Conservation (phyloP, 2,797 vertebrate genomes). For the Lepilemur septentrionalis region DNA sequence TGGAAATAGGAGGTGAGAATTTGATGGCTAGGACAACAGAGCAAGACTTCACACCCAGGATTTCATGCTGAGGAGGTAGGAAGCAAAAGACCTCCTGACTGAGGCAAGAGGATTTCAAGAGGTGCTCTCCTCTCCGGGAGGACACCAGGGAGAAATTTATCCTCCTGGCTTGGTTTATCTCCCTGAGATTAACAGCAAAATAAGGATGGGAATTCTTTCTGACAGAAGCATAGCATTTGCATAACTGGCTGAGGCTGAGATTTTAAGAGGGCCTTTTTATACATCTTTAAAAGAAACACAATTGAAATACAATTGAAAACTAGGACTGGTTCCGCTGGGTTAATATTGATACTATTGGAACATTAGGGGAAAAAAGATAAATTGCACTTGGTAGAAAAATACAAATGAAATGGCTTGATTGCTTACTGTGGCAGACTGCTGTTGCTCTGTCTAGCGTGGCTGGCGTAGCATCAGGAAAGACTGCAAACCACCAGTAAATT, state of each 20-base stretch:
- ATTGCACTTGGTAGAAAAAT: neutral
- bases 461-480: neutral
- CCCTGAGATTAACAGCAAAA: conserved; percentile 34
- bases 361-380: neutral
- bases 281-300: neutral
- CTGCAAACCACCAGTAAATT: neutral
- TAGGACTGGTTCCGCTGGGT: neutral
- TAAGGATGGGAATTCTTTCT: neutral
- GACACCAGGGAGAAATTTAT: neutral
- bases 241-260: neutral
- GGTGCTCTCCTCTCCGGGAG: neutral
- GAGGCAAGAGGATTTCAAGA: conserved; percentile 55
- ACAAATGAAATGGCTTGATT: neutral
- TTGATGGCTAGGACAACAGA: conserved; percentile 69
- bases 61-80: conserved; percentile 40
- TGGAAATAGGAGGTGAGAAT: conserved; percentile 66
- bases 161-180: neutral
- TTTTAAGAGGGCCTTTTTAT: neutral
- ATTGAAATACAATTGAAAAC: neutral
- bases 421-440: neutral
- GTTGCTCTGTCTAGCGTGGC: neutral
- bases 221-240: neutral
- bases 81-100: neutral
- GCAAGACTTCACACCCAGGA: conserved; percentile 60
- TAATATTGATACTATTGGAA: neutral